Conservation (phyloP, 2,113 vertebrate species). For the Microtus oregoni region DNA sequence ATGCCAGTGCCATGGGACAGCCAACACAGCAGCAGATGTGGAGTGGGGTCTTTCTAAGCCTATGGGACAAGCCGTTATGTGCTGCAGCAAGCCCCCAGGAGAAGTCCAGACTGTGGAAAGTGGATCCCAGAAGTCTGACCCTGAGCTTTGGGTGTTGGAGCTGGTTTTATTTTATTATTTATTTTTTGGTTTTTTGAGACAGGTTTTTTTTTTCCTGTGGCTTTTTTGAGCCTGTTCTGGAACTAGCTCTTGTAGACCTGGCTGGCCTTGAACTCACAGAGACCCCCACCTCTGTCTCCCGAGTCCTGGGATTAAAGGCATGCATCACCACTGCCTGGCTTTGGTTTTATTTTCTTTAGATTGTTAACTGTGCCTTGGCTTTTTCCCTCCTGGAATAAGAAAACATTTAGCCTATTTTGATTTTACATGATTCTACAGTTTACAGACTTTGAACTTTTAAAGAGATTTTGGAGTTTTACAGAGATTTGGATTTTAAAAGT, state of each 20-base stretch:
- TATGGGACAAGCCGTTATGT: background rate
- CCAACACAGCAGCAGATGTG: background rate
- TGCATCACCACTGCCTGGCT: no score
- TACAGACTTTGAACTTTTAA: background rate
- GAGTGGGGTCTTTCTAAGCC: background rate
- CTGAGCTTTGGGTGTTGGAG: background rate
- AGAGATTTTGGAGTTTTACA: background rate
- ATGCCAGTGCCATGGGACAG: background rate
- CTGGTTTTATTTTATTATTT: background rate
- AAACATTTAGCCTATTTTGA: background rate
- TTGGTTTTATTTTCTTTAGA: background rate
- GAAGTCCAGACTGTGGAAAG: background rate
- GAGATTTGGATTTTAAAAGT: background rate
- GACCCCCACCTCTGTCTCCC: no score
- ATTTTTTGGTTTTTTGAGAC: no score
- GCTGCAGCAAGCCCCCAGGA: background rate
- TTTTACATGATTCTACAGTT: background rate
- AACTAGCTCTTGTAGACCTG: no score
- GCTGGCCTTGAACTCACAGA: no score
- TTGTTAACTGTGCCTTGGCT: background rate
- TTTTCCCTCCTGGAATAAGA: background rate
- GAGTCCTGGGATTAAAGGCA: no score
- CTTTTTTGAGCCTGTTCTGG: no score
- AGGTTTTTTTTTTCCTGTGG: no score
- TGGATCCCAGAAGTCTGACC: background rate